Evolutionary conservation across 2,797 vertebrate species (phyloP).

Genomic region (Liasis olivaceus): DNA sequence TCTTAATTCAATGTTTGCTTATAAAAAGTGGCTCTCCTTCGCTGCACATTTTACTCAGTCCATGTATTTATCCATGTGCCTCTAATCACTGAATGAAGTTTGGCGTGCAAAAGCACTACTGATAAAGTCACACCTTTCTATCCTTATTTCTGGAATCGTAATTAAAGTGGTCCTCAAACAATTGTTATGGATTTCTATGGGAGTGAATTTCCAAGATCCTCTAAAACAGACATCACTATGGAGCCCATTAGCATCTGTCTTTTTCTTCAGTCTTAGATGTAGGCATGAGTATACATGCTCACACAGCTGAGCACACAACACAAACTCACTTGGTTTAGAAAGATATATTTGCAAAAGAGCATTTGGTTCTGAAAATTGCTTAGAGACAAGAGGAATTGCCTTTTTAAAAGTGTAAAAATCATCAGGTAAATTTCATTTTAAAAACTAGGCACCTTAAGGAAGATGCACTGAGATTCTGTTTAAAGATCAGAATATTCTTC

Average conservation of each 20-base stretch:
- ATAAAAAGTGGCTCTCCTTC: neutral
- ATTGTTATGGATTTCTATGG: neutral
- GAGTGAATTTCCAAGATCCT: neutral
- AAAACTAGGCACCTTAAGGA: neutral
- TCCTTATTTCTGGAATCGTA: neutral
- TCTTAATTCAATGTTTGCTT: neutral
- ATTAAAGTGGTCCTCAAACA: neutral
- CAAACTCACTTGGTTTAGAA: neutral
- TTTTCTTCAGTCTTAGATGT: neutral
- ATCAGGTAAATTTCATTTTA: neutral
- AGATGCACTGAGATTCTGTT: neutral
- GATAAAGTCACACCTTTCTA: too few relatives aligned
- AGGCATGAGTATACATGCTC: neutral
- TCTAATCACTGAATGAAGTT: neutral
- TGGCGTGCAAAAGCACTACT: neutral
- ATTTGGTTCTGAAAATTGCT: neutral
- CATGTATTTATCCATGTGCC: neutral
- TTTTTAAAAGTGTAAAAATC: neutral
- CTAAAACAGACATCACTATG: neutral
- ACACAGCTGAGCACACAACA: neutral
- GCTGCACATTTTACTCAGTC: neutral
- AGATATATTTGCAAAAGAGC: neutral
- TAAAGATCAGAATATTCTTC: neutral
- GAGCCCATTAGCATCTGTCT: neutral
- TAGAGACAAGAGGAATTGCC: neutral